Evolutionary conservation across 2,113 vertebrate genomes (phyloP), one percentile per base, ranked within the genome.

Genomic region (Cnemophilus loriae): DNA sequence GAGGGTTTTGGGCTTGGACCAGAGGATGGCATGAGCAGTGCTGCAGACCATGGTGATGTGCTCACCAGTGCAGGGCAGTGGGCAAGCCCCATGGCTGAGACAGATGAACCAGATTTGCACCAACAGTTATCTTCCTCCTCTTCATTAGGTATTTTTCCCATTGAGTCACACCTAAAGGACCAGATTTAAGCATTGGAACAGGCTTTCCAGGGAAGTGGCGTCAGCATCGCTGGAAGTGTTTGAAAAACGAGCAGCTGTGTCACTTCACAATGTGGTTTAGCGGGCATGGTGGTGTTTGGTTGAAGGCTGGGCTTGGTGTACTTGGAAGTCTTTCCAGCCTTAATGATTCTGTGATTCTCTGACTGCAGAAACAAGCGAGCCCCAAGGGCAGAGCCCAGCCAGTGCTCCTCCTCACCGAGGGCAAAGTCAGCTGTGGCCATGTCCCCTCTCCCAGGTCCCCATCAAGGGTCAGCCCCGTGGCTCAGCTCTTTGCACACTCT

Each of bases 201-300:
- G n/a, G 6, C 20, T 41, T 63, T 35, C 9, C 57, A 41, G 41
- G 28, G 27, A 74, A 52, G 7, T 33, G 32, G 33, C 33, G 16
- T 50, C 24, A 47, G 20, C n/a, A 41, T 7, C 33, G 22, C 52
- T 39, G 33, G 27, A 74, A 67, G 16, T 10, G 52, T 65, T 47
- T 10, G 22, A 76, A 49, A 69, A 83, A 32, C 0, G 0, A 69
- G 30, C 9, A 15, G 30, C 13, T 27, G 8, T 47, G 55, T n/a
- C 39, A 18, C 24, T 89, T 41, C 55, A 15, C 8, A 1, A 1
- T 41, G 4, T 9, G 11, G 10, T 49, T 83, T 69, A 47, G 70
- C 55, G 41, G 24, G 6, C 21, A 32, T 35, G 30, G 23, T 32
- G 41, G 10, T 47, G 18, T 55, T 90, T 13, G 14, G 4, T 33